phyloP scores from a whole-genome alignment of 2,113 vertebrate species.

The Glaucomys volans region DNA sequence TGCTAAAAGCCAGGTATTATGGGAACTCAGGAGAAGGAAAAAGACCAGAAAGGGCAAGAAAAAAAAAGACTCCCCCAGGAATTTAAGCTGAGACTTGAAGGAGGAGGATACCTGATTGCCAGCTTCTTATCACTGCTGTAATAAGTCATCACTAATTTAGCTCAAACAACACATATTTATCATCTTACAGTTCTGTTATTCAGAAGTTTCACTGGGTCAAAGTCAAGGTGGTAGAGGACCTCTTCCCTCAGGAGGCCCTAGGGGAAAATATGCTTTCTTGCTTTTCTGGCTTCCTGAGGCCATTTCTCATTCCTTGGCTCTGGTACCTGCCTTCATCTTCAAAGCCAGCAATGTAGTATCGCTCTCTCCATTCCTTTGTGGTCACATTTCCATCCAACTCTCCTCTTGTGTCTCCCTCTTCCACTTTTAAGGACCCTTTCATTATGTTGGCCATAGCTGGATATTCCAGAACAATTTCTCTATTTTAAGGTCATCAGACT shows the following conservation, averaged over 20 bases:
- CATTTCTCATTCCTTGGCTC: not conserved
- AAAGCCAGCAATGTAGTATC: not conserved
- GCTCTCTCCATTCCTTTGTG: not conserved
- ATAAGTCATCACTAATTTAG: not conserved
- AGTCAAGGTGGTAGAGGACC: not conserved
- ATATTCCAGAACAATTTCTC: not conserved
- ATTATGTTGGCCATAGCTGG: not conserved
- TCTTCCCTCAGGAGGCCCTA: not conserved
- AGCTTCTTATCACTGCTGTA: not conserved
- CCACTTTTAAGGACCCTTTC: not conserved
- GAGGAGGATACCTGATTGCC: not conserved
- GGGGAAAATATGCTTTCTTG: not conserved
- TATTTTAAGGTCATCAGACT: not conserved
- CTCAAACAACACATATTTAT: not conserved
- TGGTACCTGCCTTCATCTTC: not conserved
- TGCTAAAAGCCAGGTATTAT: not conserved
- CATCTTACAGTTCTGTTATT: not conserved
- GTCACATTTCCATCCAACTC: not conserved
- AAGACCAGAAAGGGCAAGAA: not conserved
- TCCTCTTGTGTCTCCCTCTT: not conserved
- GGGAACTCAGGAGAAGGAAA: not conserved
- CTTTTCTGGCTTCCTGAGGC: not conserved
- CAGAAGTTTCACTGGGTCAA: not conserved
- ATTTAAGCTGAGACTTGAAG: not conserved
- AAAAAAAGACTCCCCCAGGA: not conserved